phyloP scores from a whole-genome alignment of 1,140 invertebrate genomes.

The Aphelinus certus region DNA sequence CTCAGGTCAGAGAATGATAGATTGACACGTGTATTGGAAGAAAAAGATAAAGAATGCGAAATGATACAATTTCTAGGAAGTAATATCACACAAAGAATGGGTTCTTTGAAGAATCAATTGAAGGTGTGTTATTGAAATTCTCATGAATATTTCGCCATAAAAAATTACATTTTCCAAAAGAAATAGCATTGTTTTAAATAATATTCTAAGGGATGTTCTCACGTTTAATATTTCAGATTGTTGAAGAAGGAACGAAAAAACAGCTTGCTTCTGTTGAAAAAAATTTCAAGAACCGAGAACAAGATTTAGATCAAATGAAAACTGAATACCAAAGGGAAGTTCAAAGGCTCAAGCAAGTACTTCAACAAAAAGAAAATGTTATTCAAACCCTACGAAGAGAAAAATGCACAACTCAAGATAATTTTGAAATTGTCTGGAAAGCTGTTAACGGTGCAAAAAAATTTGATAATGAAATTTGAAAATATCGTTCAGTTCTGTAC shows the following conservation, averaged over 20 bases:
- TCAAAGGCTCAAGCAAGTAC: conserved; percentile 61
- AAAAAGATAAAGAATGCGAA: conserved; percentile 66
- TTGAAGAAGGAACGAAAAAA: conserved; percentile 66
- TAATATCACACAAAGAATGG: conserved; percentile 66
- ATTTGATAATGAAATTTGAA: no score
- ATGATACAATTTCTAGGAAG: conserved; percentile 64
- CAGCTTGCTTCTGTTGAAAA: conserved; percentile 67
- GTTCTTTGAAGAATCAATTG: conserved; percentile 65
- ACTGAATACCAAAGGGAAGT: conserved; percentile 65
- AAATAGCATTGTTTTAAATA: conserved; percentile 12
- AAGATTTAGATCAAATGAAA: conserved; percentile 63
- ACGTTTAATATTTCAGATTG: conserved; percentile 56
- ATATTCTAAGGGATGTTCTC: neutral
- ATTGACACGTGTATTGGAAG: conserved; percentile 61
- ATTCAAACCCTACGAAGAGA: conserved; percentile 62
- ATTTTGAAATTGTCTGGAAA: conserved; percentile 61
- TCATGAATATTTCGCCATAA: neutral
- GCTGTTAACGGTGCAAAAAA: conserved; percentile 23
- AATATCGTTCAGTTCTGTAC: no score
- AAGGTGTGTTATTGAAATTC: conserved; percentile 56
- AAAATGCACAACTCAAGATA: conserved; percentile 57
- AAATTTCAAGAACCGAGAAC: conserved; percentile 65
- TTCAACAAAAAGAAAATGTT: conserved; percentile 63
- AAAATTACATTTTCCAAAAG: neutral
- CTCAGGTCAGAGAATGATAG: conserved; percentile 66